phyloP scores from a whole-genome alignment of 2,797 vertebrate species.

The Toxotes lorentzi region DNA sequence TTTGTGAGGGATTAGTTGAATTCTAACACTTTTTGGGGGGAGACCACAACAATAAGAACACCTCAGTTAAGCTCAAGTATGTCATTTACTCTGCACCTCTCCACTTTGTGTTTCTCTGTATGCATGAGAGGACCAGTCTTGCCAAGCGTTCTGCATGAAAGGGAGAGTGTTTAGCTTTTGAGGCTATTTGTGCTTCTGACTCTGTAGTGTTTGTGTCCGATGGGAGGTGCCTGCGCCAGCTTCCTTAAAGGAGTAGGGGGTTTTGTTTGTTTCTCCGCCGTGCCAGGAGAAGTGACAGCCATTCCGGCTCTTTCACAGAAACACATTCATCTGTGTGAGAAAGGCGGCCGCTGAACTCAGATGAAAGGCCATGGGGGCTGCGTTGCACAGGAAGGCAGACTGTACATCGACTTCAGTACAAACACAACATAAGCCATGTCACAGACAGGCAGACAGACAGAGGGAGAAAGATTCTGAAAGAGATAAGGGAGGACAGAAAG shows the following conservation, averaged over 20 bases:
- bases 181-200: slow-evolving; percentile 82
- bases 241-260: slow-evolving; percentile 83
- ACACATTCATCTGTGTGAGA: slow-evolving; percentile 86
- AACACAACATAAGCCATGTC: slow-evolving; percentile 74
- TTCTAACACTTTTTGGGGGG: slow-evolving; percentile 57
- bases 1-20: slow-evolving; percentile 65
- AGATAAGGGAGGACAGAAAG: neutral
- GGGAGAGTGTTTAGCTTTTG: slow-evolving; percentile 78
- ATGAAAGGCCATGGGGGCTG: slow-evolving; percentile 78
- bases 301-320: slow-evolving; percentile 85
- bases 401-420: slow-evolving; percentile 81
- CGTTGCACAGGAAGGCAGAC: slow-evolving; percentile 82
- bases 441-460: slow-evolving; percentile 38
- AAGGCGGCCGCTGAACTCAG: slow-evolving; percentile 80
- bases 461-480: neutral
- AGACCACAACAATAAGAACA: slow-evolving; percentile 67
- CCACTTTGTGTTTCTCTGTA: slow-evolving; percentile 70
- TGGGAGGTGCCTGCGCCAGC: slow-evolving; percentile 82
- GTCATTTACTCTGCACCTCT: slow-evolving; percentile 78
- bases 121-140: slow-evolving; percentile 69
- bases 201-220: slow-evolving; percentile 83
- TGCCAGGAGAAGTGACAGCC: slow-evolving; percentile 86
- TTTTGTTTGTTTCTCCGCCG: slow-evolving; percentile 84
- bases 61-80: slow-evolving; percentile 69
- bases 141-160: slow-evolving; percentile 78